Evolutionary conservation across 2,888 invertebrate genomes (phyloP), one percentile per base, ranked within the genome.

Genomic region (Trichopoda pennipes): DNA sequence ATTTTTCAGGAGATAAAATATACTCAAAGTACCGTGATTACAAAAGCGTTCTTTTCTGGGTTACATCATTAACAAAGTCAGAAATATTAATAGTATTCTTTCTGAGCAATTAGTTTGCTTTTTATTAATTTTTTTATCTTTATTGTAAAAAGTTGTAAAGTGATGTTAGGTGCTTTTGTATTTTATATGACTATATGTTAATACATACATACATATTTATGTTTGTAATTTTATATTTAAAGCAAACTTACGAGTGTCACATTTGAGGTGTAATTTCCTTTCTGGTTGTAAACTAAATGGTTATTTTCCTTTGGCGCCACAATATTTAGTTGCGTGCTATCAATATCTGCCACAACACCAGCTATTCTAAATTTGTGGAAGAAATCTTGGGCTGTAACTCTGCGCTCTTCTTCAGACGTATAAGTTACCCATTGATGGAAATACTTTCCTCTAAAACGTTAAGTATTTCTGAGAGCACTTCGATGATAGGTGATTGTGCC

Each of bases 351-450:
- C 2, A 38, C 19, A 12, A 60, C 38, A 14, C 14, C 42, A 21
- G n/a, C 47, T 44, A 63, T 23, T n/a, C 28, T 47, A 63, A 63
- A 63, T 47, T 63, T 63, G 14, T 23, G n/a, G n/a, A 47, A 63
- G 23, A 63, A 63, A 9, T 28, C 23, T 42, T 47, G 61, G 23
- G n/a, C 17, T 19, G 23, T 61, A 16, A 44, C 17, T 60, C 61
- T 44, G 23, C 23, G 42, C 16, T 63, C 47, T 63, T 63, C 28
- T 47, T 63, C 47, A 16, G 47, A 21, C 2, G 61, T 8, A 63
- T 63, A 47, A 9, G 21, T 47, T 28, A 47, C 28, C 61, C 42
- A 63, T 17, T 17, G 47, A 3, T 47, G 47, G 14, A n/a, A 47
- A 47, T 14, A 55, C 16, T 55, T 28, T 55, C 28, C 23, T 55